A percentile compares a stretch with the other conserved stretches of the same genome.
Conservation (phyloP, 2,797 vertebrate genomes). For the Lerista edwardsae region DNA sequence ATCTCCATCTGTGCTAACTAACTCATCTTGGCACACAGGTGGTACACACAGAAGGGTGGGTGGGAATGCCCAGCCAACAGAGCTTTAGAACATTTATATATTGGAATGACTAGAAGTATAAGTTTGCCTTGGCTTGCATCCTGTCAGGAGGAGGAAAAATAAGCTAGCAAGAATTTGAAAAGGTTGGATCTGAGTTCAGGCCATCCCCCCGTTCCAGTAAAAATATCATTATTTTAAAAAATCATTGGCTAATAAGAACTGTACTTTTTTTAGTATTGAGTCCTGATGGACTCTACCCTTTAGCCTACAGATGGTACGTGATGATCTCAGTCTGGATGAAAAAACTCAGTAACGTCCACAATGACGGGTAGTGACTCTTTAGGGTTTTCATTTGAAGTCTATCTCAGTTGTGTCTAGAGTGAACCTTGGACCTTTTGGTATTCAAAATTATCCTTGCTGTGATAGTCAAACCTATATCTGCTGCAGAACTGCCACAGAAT, state of each 20-base stretch:
- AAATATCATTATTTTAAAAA: conserved; percentile 6
- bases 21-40: background rate
- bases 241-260: background rate
- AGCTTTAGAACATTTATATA: conserved; percentile 23
- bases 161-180: conserved; percentile 58
- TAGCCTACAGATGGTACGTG: background rate
- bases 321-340: background rate
- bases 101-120: conserved; percentile 49
- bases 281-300: background rate
- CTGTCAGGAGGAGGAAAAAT: conserved; percentile 59
- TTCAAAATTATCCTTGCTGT: background rate
- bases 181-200: conserved; percentile 43
- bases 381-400: too few species aligned
- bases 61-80: conserved; percentile 33
- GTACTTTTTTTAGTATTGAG: background rate
- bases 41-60: too few species aligned
- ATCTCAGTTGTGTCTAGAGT: too few species aligned
- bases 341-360: background rate
- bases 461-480: background rate
- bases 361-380: too few species aligned
- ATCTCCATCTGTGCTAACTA: background rate
- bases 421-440: too few species aligned
- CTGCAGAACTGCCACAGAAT: background rate
- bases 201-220: conserved; percentile 27
- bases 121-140: conserved; percentile 64